Evolutionary conservation across 2,888 invertebrate species (phyloP), one percentile per base, ranked within the genome.

Genomic region (Enoplolaimus lenunculus): DNA sequence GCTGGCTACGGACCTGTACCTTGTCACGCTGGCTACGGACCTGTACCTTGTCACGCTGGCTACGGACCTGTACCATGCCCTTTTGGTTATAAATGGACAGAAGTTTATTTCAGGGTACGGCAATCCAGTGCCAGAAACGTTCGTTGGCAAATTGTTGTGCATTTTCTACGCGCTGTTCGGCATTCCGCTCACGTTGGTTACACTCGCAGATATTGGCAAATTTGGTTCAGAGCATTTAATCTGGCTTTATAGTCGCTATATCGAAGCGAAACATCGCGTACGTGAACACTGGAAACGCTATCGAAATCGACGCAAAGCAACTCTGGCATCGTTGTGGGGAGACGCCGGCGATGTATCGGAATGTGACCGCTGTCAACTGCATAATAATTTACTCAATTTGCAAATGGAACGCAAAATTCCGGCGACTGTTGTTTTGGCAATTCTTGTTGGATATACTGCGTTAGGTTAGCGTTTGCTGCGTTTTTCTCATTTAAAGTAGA

Each of bases 191-290:
- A 79, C 79, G 7, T 74, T 79, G 2, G 79, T 79, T 29, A 80
- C 79, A 21, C 78, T 80, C 66, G 79, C 79, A 2, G 78, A 79
- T 75, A 74, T 79, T 72, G 79, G 78, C 68, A 79, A 79, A 73
- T 79, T 79, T 72, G 75, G 79, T 64, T 75, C 75, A 1, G 79
- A 79, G 71, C 77, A 79, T 71, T 74, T 79, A 31, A 75, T 79
- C 21, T 80, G 79, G 79, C 68, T 77, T 69, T 79, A 80, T 73
- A 76, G 77, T 0, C 76, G 77, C 64, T 80, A 78, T 73, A 72
- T 78, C 66, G 73, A 73, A 31, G 68, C 77, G 62, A 80, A 80
- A 68, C 73, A 76, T 66, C n/a, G n/a, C n/a, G n/a, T n/a, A n/a
- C n/a, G n/a, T n/a, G n/a, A n/a, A n/a, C n/a, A n/a, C n/a, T n/a